phyloP scores from a whole-genome alignment of 2,888 invertebrate species.

The Tetragnatha montana region DNA sequence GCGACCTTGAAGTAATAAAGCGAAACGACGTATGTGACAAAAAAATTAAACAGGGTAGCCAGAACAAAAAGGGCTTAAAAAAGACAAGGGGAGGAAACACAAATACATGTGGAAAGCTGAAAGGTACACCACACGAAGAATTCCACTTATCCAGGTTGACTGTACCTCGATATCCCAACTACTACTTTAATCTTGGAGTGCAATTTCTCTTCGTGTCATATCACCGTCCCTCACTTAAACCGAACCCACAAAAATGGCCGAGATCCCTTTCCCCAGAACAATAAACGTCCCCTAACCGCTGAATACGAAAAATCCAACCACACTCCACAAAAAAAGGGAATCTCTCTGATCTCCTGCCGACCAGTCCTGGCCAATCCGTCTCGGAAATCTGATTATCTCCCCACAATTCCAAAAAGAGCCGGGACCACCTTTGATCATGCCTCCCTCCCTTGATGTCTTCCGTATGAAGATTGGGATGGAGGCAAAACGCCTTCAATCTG shows the following conservation, averaged over 20 bases:
- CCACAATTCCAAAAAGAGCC: not conserved
- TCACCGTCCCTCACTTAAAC: no score
- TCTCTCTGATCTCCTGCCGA: not conserved
- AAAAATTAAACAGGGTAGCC: no score
- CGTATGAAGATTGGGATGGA: slow-evolving; percentile 43
- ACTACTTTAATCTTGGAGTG: no score
- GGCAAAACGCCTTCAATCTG: slow-evolving; percentile 34
- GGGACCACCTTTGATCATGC: slow-evolving; percentile 27
- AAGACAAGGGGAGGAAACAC: no score
- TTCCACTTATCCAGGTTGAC: no score
- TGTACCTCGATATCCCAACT: no score
- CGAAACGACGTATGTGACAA: no score
- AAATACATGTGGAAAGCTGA: no score
- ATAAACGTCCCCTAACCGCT: not conserved
- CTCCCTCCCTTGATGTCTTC: not conserved
- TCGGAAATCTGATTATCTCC: slow-evolving; percentile 30
- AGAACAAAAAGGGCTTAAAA: no score
- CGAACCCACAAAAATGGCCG: not conserved
- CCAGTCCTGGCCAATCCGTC: slow-evolving; percentile 10
- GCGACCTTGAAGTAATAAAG: no score
- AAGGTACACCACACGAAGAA: no score
- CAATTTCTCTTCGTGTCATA: no score
- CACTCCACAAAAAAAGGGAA: not conserved
- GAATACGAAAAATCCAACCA: not conserved
- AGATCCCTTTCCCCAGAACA: not conserved